These are phyloP conservation scores for Aphelinus certus DNA, from an alignment of 1,140 invertebrate species.

Conservation along the genomic window DNA sequence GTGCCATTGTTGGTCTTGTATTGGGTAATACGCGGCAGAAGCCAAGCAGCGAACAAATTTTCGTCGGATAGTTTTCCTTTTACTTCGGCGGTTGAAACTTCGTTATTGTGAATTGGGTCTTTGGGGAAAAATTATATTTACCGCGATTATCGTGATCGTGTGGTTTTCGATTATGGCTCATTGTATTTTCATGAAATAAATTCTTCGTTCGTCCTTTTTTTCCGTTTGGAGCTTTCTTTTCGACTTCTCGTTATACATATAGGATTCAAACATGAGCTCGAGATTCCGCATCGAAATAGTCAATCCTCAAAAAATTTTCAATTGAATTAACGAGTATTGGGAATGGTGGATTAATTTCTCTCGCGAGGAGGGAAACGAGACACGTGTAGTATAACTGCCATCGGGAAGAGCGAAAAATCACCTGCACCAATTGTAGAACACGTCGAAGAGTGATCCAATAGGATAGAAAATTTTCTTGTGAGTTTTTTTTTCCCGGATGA, in stretches of 20 bases:
- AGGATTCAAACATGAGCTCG: background rate
- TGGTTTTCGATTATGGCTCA: too few species aligned
- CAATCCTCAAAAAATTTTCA: conserved; percentile 7
- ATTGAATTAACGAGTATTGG: conserved; percentile 21
- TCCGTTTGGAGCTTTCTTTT: too few species aligned
- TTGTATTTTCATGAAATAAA: too few species aligned
- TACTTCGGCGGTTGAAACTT: too few species aligned
- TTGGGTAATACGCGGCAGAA: background rate
- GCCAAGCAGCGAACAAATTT: too few species aligned
- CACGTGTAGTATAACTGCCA: conserved; percentile 7
- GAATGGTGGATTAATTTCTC: background rate
- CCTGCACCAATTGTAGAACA: conserved; percentile 12
- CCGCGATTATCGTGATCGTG: too few species aligned
- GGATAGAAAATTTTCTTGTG: background rate
- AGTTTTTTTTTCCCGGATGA: background rate
- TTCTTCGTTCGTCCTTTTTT: too few species aligned
- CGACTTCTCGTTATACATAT: too few species aligned
- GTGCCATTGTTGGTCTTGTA: background rate
- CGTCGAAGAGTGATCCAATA: background rate
- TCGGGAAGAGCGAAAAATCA: background rate
- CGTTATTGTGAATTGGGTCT: too few species aligned
- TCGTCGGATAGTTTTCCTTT: too few species aligned
- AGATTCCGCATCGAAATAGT: background rate
- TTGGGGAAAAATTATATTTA: too few species aligned
- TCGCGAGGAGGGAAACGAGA: background rate